phyloP scores from a whole-genome alignment of 1,140 invertebrate species.

The Drosophila serrata region DNA sequence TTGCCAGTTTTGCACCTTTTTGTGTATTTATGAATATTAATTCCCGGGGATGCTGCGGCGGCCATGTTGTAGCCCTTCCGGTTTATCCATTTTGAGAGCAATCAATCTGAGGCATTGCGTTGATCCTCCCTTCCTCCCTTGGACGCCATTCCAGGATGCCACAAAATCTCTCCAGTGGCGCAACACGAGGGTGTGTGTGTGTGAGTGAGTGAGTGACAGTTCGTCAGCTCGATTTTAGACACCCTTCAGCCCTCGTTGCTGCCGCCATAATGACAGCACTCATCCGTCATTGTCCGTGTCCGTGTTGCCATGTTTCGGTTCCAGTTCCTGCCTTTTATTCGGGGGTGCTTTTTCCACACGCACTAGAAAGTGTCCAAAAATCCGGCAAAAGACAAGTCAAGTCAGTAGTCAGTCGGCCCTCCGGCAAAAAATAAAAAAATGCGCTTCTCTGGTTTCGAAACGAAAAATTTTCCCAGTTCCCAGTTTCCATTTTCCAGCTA shows the following conservation, averaged over 20 bases:
- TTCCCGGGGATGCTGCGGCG: conserved; percentile 53
- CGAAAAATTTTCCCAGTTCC: conserved; percentile 14
- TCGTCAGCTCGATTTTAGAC: conserved; percentile 81
- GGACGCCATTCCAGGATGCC: conserved; percentile 56
- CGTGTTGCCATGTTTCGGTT: conserved; percentile 40
- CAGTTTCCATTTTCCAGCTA: conserved; percentile 6
- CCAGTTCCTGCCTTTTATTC: conserved; percentile 39
- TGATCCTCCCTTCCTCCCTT: conserved; percentile 27
- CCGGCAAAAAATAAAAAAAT: conserved; percentile 36
- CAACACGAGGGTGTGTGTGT: neutral
- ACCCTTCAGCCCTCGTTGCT: conserved; percentile 58
- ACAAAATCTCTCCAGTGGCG: conserved; percentile 52
- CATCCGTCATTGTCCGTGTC: conserved; percentile 77
- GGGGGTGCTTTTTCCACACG: conserved; percentile 65
- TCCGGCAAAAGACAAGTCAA: conserved; percentile 76
- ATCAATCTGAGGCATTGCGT: conserved; percentile 61
- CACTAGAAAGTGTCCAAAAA: conserved; percentile 74
- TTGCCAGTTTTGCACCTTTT: conserved; percentile 59
- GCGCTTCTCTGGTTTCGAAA: conserved; percentile 44
- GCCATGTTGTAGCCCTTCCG: conserved; percentile 36
- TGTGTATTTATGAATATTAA: conserved; percentile 80
- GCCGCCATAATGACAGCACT: conserved; percentile 75
- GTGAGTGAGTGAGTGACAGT: conserved; percentile 71
- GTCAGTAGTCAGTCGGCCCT: conserved; percentile 49
- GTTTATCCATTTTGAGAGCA: conserved; percentile 68